Base-by-base conservation (phyloP, 1,140 invertebrate genomes). In the Lasioglossum baleicum region DNA sequence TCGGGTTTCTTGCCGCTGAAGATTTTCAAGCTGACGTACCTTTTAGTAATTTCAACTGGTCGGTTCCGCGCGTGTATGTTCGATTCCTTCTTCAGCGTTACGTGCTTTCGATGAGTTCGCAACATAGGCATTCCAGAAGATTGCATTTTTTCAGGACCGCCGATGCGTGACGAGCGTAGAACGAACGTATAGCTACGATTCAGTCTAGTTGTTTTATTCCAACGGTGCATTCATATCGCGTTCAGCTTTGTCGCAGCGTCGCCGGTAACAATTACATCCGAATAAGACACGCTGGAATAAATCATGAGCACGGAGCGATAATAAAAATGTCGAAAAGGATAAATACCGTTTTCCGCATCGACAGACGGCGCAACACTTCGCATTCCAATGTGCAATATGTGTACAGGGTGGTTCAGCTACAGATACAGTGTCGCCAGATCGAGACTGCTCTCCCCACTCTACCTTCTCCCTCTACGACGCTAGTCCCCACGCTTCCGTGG, bases 71-170 rank as follows among this genome's bases (percentile, higher is more conserved):
- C 7, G 40, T 35, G 40, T 35, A 35, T 20, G 8, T 31, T 58
- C 20, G 40, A 65, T 48, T 40, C 42, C n/a, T 73, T 15, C n/a
- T 51, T 66, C 48, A 20, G 44, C n/a, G n/a, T 63, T 44, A 35
- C 35, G 15, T 26, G 53, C 26, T 53, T 67, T 74, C 71, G 71
- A 66, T 8, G 40, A 44, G 13, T 66, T 31, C 35, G 61, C 51
- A 74, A 74, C 71, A 48, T 48, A 42, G 22, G 51, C 71, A 80
- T 80, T 75, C 77, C 71, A 80, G 40, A 51, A 75, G 71, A 75
- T 67, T 51, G 60, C 60, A 66, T 73, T 79, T 79, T 79, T 79
- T 66, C 67, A 31, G 60, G 35, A 44, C 17, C 61, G 58, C 26
- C 76, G 70, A 56, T 20, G 76, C 63, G 76, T 51, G 51, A 73